Conservation (phyloP, 1,140 invertebrate genomes). For the Aphis craccivora region DNA sequence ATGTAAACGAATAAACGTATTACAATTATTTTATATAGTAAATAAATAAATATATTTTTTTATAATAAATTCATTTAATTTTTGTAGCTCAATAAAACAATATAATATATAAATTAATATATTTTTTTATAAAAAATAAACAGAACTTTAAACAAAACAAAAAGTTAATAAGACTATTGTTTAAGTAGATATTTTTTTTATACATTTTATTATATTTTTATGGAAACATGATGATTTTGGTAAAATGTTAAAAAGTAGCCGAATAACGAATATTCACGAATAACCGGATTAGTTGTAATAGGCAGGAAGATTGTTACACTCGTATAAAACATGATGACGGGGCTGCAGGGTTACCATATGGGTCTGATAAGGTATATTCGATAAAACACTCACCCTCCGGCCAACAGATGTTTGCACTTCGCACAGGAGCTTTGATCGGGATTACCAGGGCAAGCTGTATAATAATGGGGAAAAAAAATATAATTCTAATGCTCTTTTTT, state of each 20-base stretch:
- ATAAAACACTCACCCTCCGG: conserved; percentile 54
- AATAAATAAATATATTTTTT: too few species aligned
- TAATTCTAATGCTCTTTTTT: conserved; percentile 55
- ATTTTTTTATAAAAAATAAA: too few species aligned
- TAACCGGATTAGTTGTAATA: conserved; percentile 50
- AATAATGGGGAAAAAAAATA: conserved; percentile 52
- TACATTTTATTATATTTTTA: not conserved
- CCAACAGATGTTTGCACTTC: conserved; percentile 58
- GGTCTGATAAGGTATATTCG: conserved; percentile 55
- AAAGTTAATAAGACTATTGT: not conserved
- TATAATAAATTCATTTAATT: too few species aligned
- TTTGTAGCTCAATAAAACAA: not conserved
- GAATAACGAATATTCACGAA: not conserved
- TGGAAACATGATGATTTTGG: not conserved
- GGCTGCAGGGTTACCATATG: conserved; percentile 42
- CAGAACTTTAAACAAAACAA: too few species aligned
- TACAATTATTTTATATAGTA: not conserved
- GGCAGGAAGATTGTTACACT: not conserved
- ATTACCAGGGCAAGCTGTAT: conserved; percentile 45
- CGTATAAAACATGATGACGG: not conserved
- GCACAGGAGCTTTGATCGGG: conserved; percentile 56
- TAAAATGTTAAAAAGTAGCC: conserved; percentile 20
- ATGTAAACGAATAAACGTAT: not conserved
- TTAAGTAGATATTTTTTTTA: not conserved
- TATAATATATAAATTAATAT: too few species aligned